A percentile compares a stretch with the other conserved stretches of the same genome.
These are phyloP conservation scores for Dasysyrphus albostriatus DNA, from an alignment of 2,888 invertebrate species.

Conservation along the genomic window DNA sequence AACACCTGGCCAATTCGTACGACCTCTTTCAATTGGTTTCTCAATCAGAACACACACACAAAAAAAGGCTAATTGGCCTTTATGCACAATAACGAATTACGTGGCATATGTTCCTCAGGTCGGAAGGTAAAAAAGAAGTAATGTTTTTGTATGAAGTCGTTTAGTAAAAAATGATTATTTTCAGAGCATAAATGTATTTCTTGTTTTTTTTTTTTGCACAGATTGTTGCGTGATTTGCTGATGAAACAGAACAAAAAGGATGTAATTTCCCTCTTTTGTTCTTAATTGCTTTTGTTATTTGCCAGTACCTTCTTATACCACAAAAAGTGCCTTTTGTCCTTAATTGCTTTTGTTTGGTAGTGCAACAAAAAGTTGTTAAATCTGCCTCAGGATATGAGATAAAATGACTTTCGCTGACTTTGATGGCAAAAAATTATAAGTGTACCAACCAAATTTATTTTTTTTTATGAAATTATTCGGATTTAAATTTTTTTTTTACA, in stretches of 20 bases:
- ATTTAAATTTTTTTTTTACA: too few relatives aligned
- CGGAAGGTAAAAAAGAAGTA: conserved; percentile 7
- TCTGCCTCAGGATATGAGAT: conserved; percentile 58
- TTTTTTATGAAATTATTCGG: too few relatives aligned
- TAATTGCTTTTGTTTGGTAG: neutral
- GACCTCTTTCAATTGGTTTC: conserved; percentile 39
- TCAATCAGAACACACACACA: conserved; percentile 26
- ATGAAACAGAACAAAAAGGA: conserved; percentile 26
- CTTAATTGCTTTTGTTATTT: conserved; percentile 62
- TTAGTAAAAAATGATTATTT: conserved; percentile 56
- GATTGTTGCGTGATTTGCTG: conserved; percentile 65
- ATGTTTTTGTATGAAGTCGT: conserved; percentile 39
- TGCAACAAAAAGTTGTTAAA: conserved; percentile 59
- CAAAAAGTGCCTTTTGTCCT: conserved; percentile 17
- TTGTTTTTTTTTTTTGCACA: neutral
- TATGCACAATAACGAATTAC: conserved; percentile 52
- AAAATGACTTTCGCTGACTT: conserved; percentile 25
- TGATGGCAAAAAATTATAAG: too few relatives aligned
- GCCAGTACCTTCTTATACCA: neutral
- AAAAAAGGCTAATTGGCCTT: conserved; percentile 65
- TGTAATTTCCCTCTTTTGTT: conserved; percentile 62
- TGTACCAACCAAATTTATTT: too few relatives aligned
- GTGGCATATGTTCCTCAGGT: conserved; percentile 69
- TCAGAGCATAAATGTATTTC: too few relatives aligned
- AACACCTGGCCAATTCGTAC: conserved; percentile 63